Evolutionary conservation across 2,888 invertebrate genomes (phyloP).

Genomic region (Bruchidius siliquastri): DNA sequence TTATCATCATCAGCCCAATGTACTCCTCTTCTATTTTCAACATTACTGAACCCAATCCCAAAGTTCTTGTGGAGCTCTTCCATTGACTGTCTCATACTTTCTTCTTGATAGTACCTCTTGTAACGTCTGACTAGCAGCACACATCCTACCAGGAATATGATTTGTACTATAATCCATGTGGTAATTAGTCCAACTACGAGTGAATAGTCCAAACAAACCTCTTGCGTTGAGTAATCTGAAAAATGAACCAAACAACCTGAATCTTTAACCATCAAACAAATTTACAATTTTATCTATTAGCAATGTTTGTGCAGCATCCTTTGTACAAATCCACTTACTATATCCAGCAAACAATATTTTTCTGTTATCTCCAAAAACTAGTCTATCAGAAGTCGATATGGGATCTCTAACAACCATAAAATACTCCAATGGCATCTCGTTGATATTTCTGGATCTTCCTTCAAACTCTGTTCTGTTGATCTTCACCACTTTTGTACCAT

Average conservation of each 20-base stretch:
- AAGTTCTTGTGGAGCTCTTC: constrained; percentile 56
- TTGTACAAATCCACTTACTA: constrained; percentile 40
- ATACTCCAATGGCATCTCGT: constrained; percentile 53
- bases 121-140: constrained; percentile 54
- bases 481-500: constrained; percentile 29
- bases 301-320: too few species aligned
- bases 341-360: constrained; percentile 55
- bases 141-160: constrained; percentile 53
- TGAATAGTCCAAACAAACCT: constrained; percentile 45
- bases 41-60: constrained; percentile 58
- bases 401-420: constrained; percentile 56
- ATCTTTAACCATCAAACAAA: too few species aligned
- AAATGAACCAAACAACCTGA: too few species aligned
- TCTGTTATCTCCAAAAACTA: constrained; percentile 60
- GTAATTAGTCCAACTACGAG: constrained; percentile 58
- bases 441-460: constrained; percentile 25
- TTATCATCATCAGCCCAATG: constrained; percentile 60
- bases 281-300: too few species aligned
- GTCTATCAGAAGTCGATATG: constrained; percentile 57
- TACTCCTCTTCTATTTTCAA: constrained; percentile 59
- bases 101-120: constrained; percentile 49
- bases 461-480: constrained; percentile 28
- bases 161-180: constrained; percentile 53
- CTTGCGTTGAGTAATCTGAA: constrained; percentile 41
- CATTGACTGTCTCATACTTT: constrained; percentile 46